These are phyloP conservation scores for Montipora sp. DNA, from an alignment of 64 coral and sea anemone species.

Conservation along the genomic window DNA sequence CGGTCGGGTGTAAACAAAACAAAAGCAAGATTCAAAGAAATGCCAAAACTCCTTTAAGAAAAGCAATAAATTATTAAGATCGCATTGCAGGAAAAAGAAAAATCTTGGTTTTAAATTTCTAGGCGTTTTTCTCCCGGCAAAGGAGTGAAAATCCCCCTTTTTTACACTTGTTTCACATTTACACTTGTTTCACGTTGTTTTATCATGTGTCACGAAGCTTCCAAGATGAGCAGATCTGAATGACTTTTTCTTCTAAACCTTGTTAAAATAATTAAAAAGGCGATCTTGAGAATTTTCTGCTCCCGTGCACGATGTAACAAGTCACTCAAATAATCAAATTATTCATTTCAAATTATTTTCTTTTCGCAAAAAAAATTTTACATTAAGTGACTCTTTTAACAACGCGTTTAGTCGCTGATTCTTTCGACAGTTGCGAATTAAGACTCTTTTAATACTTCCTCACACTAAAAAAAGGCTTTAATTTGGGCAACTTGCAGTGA, in stretches of 20 bases:
- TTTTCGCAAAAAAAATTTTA: neutral
- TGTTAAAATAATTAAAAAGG: neutral
- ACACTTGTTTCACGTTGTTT: neutral
- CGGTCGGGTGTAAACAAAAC: slow-evolving; percentile 50
- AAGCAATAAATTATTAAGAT: slow-evolving; percentile 36
- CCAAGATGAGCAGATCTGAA: neutral
- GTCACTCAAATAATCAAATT: neutral
- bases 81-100: neutral
- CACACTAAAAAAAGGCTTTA: neutral
- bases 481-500: neutral
- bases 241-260: neutral
- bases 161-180: neutral
- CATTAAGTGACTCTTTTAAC: neutral
- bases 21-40: slow-evolving; percentile 26
- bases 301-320: neutral
- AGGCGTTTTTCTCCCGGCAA: neutral
- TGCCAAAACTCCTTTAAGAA: slow-evolving; percentile 20
- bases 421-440: slow-evolving; percentile 24
- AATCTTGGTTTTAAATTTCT: neutral
- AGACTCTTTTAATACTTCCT: slow-evolving; percentile 11
- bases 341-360: neutral
- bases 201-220: neutral
- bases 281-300: neutral
- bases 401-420: neutral
- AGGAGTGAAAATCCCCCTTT: no score